Base-by-base conservation (phyloP, 1,140 invertebrate genomes). In the Drosophila nikananu region DNA sequence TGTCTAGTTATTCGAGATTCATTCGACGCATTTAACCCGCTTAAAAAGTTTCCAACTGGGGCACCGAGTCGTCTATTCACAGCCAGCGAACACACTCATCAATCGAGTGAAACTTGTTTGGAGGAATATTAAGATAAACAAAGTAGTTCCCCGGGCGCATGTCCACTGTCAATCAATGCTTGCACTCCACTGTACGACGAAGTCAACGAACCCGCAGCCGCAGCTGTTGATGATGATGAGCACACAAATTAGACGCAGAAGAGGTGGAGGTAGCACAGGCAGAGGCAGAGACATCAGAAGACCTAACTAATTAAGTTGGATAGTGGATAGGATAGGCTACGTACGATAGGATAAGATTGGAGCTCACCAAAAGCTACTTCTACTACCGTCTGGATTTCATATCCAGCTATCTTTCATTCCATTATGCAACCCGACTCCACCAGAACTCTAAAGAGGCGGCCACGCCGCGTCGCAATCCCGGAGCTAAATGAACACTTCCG, bases 101-200 rank as follows among this genome's bases (percentile, higher is more conserved):
- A 37, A 77, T 76, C 46, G 54, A 58, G 42, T 61, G 74, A 39
- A 77, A 77, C 64, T 68, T 70, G 75, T 75, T 75, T 77, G 42
- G 73, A 70, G 51, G 42, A 83, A 67, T 74, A 65, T 55, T 67
- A 44, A 61, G 64, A 75, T 62, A 62, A 66, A 77, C 66, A 70
- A 67, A 65, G 54, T 75, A 54, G 74, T 67, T 76, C 71, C 64
- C 48, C 49, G 51, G 54, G 63, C 83, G 76, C 73, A 82, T 86
- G 82, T 86, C 82, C 84, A 89, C 80, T 89, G 83, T 86, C 83
- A 86, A 86, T 86, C 83, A 86, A 86, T 89, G 84, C 77, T 77
- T 81, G 83, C 83, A 86, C 77, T 86, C 80, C 83, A 86, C 80
- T 83, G 64, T 48, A 39, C 65, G 65, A 35, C 49, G 17, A 48